Base-by-base conservation (phyloP, 2,888 invertebrate species). In the Lepidonotus clava region DNA sequence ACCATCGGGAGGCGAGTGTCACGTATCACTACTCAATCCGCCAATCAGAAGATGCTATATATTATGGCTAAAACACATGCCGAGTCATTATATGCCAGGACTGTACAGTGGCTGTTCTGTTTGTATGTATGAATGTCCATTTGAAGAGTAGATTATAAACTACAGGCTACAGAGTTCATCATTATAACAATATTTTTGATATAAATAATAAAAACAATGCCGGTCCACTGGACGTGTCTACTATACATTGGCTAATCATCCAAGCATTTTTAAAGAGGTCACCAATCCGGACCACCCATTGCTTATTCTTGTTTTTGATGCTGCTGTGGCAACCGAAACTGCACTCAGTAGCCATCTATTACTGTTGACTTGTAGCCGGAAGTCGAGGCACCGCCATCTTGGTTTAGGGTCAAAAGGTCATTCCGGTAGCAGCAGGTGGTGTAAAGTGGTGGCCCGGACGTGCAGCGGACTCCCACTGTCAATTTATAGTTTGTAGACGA, bases 191-290 rank as follows among this genome's bases (percentile, higher is more conserved):
- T 71, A 34, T 36, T 34, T 71, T 71, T 34, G 1, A 71, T 71
- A 71, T 71, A 71, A 71, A 71, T 71, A 71, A 71, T 71, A 71
- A 71, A 71, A 71, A 71, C 71, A 71, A 71, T 71, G 71, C 71
- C 71, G 71, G 34, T 71, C 38, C 71, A 38, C 38, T 11, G 38
- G 71, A 36, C 71, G 38, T 71, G 38, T 71, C 6, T 8, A 71
- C 34, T 71, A 71, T 71, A 71, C 71, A 36, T 56, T 56, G 14
- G 46, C 18, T 46, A 46, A 46, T 46, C 8, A 11, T 18, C 46
- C 8, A 46, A 46, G 8, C 46, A 46, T 46, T 11, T 11, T n/a
- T 46, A 18, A 46, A 18, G 46, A 18, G 46, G 8, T 32, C 32
- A 2, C 14, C 11, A 28, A 14, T 24, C 32, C 66, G 66, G 21